Base-by-base conservation (phyloP, 2,888 invertebrate genomes). In the Fragum sueziense region DNA sequence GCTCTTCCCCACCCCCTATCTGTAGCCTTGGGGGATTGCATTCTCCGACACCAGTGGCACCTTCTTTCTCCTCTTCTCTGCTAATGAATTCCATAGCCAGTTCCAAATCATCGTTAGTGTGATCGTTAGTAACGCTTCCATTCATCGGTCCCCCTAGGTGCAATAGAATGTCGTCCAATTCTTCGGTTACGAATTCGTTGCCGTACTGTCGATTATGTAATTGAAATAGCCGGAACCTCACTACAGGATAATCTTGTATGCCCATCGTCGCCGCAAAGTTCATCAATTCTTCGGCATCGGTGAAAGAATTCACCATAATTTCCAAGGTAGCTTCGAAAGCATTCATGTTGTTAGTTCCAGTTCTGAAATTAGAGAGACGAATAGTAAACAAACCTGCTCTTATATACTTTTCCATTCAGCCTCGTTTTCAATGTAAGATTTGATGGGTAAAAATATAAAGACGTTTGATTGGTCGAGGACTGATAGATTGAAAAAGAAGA, bases 311-410 rank as follows among this genome's bases (percentile, higher is more conserved):
- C 22, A 74, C 41, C 59, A 65, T 34, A 14, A 20, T 74, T 29
- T 74, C 68, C 11, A 57, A 57, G 11, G 31, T 20, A 72, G 41
- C 62, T 62, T 61, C 72, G n/a, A n/a, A n/a, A n/a, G n/a, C n/a
- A n/a, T n/a, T n/a, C 72, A 72, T 62, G 72, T 72, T 72, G 72
- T 7, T 47, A 17, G 41, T 72, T 51, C 25, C 20, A 71, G n/a
- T 34, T 71, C 71, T 34, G 47, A 59, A 34, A 9, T 71, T 37
- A 71, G 59, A 71, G 59, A 59, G 57, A 71, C 17, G 1, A 20
- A 27, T 22, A n/a, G 22, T 6, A 29, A 27, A 14, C 31, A 33
- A 14, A 33, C 22, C 4, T 47, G 29, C 34, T 70, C 70, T 70
- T 70, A 52, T 33, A 70, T 54, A 70, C 70, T 51, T 52, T 62